Conservation (phyloP, 2,797 vertebrate genomes). For the Emys orbicularis region DNA sequence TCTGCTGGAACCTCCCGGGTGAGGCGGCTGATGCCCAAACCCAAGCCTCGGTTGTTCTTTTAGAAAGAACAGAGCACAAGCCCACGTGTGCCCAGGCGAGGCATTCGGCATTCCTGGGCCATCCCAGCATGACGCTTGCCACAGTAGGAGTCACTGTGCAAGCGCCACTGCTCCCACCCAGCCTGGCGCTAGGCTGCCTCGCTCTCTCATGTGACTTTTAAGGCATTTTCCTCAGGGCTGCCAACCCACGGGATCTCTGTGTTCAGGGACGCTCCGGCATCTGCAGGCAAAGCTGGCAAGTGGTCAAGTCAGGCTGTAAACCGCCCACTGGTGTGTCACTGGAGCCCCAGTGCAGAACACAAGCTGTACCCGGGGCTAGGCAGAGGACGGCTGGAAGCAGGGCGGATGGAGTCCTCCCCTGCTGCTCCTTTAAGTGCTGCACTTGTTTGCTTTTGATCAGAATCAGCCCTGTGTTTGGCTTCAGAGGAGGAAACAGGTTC, state of each 20-base stretch:
- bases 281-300: conserved; percentile 30
- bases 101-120: not conserved
- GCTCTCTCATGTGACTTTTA: not conserved
- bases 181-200: conserved; percentile 5
- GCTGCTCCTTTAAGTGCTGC: not conserved
- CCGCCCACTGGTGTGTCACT: fast-evolving
- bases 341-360: not conserved
- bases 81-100: fast-evolving
- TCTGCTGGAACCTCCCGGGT: fast-evolving
- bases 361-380: not conserved
- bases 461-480: fast-evolving
- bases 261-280: fast-evolving
- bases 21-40: fast-evolving
- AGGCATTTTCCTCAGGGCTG: not conserved
- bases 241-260: not conserved
- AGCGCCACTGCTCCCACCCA: fast-evolving
- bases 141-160: fast-evolving
- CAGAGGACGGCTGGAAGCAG: not conserved
- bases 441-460: conserved; percentile 32
- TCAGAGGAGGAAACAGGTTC: conserved; percentile 27
- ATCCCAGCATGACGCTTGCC: not conserved
- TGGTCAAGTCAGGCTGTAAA: not conserved
- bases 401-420: fast-evolving
- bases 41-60: fast-evolving
- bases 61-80: fast-evolving